phyloP scores from a whole-genome alignment of 1,140 invertebrate genomes.

The Papilio aristodemus region DNA sequence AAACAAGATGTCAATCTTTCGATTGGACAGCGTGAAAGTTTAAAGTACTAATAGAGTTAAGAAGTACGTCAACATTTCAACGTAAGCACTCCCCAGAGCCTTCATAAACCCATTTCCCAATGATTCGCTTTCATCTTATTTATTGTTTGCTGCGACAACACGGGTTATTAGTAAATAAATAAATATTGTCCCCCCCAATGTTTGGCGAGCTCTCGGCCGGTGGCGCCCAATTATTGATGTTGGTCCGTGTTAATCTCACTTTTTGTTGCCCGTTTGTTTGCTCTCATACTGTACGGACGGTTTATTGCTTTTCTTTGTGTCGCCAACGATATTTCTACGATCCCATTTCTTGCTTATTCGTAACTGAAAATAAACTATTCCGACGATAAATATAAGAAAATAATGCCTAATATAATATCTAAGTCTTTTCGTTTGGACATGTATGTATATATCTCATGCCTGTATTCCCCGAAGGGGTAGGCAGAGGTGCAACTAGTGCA shows the following conservation, averaged over 20 bases:
- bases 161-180: conserved; percentile 77
- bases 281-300: conserved; percentile 41
- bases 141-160: conserved; percentile 69
- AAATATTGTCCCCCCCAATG: conserved; percentile 68
- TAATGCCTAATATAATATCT: not conserved
- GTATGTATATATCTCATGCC: too few species aligned
- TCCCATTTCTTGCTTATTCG: not conserved
- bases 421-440: too few species aligned
- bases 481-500: too few species aligned
- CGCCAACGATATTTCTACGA: not conserved
- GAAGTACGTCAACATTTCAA: conserved; percentile 34
- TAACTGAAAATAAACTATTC: not conserved
- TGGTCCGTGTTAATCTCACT: conserved; percentile 61
- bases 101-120: conserved; percentile 75
- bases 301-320: conserved; percentile 53
- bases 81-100: conserved; percentile 60
- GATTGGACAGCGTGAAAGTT: conserved; percentile 12
- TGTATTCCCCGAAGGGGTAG: too few species aligned
- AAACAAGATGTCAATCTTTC: not conserved
- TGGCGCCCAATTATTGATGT: conserved; percentile 69
- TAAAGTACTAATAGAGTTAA: conserved; percentile 32
- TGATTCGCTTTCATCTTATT: conserved; percentile 72
- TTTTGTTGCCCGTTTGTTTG: conserved; percentile 61
- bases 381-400: not conserved
- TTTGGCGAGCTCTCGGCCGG: conserved; percentile 64